phyloP scores from a whole-genome alignment of 2,888 invertebrate species.

The Hydraecia micacea region DNA sequence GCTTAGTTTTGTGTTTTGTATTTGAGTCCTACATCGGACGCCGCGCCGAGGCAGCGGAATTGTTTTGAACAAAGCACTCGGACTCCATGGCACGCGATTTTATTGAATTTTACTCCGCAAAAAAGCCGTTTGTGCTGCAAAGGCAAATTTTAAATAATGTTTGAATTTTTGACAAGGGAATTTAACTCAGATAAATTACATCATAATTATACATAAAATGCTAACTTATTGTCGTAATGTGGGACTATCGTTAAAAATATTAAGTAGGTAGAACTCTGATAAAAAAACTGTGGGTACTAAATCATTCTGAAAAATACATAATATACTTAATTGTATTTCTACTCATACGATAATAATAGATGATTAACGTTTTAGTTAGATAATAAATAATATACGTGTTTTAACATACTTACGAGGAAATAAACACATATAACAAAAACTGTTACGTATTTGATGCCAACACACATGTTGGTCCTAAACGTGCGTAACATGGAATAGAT shows the following conservation, averaged over 20 bases:
- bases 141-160: conserved; percentile 40
- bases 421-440: background rate
- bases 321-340: background rate
- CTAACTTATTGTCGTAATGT: background rate
- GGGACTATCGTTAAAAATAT: background rate
- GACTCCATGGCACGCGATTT: conserved; percentile 60
- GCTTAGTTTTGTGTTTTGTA: conserved; percentile 49
- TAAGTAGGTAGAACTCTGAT: background rate
- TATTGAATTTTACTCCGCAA: conserved; percentile 63
- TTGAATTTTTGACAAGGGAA: conserved; percentile 34
- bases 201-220: background rate
- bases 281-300: background rate
- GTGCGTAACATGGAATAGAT: background rate
- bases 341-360: background rate
- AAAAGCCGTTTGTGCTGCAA: conserved; percentile 54
- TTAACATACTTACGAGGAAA: background rate
- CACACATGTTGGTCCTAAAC: background rate
- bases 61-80: conserved; percentile 61
- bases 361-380: background rate
- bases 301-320: background rate
- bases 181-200: conserved; percentile 2
- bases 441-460: background rate
- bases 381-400: background rate
- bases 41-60: conserved; percentile 37
- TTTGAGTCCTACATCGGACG: conserved; percentile 50